phyloP scores from a whole-genome alignment of 2,113 vertebrate species.

The Corythoichthys intestinalis region DNA sequence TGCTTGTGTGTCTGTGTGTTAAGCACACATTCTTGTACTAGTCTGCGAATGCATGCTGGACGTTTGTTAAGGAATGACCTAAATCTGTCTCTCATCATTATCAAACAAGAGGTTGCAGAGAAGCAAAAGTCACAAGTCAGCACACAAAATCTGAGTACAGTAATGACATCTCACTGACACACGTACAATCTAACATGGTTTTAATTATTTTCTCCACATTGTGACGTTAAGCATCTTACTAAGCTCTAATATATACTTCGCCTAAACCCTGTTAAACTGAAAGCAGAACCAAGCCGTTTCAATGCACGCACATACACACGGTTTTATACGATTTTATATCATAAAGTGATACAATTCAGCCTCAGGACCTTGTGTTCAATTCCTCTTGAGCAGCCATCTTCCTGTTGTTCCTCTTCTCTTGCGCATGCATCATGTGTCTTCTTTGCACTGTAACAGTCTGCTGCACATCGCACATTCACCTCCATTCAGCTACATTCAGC shows the following conservation, averaged over 20 bases:
- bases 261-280: not conserved
- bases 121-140: slow-evolving; percentile 37
- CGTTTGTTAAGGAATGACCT: slow-evolving; percentile 66
- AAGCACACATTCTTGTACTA: slow-evolving; percentile 15
- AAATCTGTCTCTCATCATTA: slow-evolving; percentile 70
- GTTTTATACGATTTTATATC: no score
- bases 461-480: slow-evolving; percentile 38
- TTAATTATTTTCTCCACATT: not conserved
- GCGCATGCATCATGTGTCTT: slow-evolving; percentile 36
- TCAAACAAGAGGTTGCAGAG: slow-evolving; percentile 57
- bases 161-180: slow-evolving; percentile 7
- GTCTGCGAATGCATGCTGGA: slow-evolving; percentile 53
- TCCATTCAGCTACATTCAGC: slow-evolving; percentile 28
- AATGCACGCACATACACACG: not conserved
- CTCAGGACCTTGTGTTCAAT: slow-evolving; percentile 45
- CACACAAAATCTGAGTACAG: slow-evolving; percentile 3
- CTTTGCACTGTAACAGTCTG: slow-evolving; percentile 19
- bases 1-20: not conserved
- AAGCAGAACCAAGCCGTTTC: not conserved
- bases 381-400: slow-evolving; percentile 46
- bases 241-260: not conserved
- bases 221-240: not conserved
- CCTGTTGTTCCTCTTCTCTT: slow-evolving; percentile 27
- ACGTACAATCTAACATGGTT: not conserved
- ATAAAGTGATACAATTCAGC: slow-evolving; percentile 8